Conservation (phyloP, 2,888 invertebrate species). For the Cynaeus angustus region DNA sequence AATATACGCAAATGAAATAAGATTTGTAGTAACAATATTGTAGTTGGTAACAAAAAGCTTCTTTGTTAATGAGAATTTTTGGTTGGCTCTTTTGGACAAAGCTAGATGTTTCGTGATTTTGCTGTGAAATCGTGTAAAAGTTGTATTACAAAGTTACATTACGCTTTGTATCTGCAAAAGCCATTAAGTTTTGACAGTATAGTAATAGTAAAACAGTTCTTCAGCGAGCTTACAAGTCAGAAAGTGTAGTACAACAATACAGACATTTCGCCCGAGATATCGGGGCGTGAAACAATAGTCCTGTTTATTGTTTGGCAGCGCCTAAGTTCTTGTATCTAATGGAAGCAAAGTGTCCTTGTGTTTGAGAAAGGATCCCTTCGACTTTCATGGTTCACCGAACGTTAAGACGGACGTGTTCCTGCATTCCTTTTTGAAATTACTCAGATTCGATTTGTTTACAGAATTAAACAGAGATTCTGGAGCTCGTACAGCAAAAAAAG, state of each 20-base stretch:
- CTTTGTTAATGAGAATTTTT: no score
- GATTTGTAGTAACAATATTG: no score
- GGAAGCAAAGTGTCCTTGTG: constrained; percentile 58
- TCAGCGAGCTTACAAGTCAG: constrained; percentile 40
- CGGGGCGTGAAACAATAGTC: constrained; percentile 57
- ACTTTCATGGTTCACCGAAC: constrained; percentile 41
- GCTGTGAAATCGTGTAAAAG: background rate
- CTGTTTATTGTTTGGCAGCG: constrained; percentile 60
- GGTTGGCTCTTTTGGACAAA: background rate
- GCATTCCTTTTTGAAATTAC: constrained; percentile 29
- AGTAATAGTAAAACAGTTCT: constrained; percentile 46
- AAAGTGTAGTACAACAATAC: constrained; percentile 50
- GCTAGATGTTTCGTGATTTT: background rate
- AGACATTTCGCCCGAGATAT: constrained; percentile 53
- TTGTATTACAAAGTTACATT: constrained; percentile 19
- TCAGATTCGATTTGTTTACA: constrained; percentile 25
- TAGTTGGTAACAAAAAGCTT: no score
- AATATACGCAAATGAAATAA: no score
- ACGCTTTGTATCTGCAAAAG: constrained; percentile 26
- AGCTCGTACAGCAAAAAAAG: constrained; percentile 1
- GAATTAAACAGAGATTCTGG: background rate
- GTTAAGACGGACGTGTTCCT: constrained; percentile 23
- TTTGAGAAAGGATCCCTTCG: constrained; percentile 51
- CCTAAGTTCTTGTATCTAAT: constrained; percentile 58
- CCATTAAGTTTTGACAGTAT: constrained; percentile 41